Conservation (phyloP, 2,113 vertebrate species). For the Pseudolaguvia tuberculata region DNA sequence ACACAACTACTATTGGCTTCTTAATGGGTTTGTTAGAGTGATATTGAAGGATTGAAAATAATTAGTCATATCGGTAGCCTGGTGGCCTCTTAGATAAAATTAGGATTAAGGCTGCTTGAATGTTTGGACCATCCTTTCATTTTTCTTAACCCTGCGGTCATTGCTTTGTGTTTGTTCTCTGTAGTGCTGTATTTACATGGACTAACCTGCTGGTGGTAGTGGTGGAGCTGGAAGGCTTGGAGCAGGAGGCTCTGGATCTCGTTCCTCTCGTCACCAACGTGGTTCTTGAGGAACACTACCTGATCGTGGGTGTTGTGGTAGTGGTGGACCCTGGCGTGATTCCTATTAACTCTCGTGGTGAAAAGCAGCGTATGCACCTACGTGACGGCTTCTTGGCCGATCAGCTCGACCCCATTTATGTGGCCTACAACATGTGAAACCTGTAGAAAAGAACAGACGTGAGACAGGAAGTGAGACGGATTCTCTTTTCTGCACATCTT, state of each 20-base stretch:
- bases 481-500: conserved; percentile 21
- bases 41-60: too few species aligned
- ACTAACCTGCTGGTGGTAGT: conserved; percentile 95
- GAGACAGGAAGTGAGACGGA: neutral
- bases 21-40: too few species aligned
- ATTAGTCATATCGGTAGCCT: too few species aligned
- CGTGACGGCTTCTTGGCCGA: conserved; percentile 92
- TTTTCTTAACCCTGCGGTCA: neutral
- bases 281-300: conserved; percentile 89
- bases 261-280: conserved; percentile 89
- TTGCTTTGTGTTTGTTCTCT: neutral
- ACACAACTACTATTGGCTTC: too few species aligned
- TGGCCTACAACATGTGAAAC: conserved; percentile 93
- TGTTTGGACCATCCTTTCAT: too few species aligned
- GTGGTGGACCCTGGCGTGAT: conserved; percentile 92
- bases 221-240: conserved; percentile 89
- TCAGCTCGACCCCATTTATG: conserved; percentile 95
- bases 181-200: conserved; percentile 96
- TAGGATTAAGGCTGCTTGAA: too few species aligned
- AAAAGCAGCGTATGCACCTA: conserved; percentile 97
- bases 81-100: too few species aligned
- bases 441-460: neutral
- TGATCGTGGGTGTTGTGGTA: conserved; percentile 67
- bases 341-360: conserved; percentile 73
- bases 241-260: conserved; percentile 90